A percentile compares a stretch with the other conserved stretches of the same genome.
phyloP scores from a whole-genome alignment of 1,140 invertebrate species.

The Stegodyphus mimosarum region DNA sequence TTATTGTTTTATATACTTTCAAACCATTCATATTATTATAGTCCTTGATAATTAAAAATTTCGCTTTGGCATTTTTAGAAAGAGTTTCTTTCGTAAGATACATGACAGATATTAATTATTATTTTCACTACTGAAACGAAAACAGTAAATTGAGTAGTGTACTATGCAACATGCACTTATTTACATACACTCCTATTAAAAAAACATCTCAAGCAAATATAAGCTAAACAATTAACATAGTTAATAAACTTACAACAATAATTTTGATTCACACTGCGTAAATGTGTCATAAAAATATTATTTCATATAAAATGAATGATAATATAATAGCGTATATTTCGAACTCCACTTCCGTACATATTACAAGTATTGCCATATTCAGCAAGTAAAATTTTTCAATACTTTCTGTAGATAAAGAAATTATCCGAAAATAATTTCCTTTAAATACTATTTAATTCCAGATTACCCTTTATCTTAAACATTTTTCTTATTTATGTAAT shows the following conservation, averaged over 20 bases:
- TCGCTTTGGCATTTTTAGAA: conserved; percentile 25
- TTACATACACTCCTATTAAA: neutral
- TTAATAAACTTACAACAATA: conserved; percentile 3
- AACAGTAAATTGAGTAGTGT: neutral
- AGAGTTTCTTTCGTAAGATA: conserved; percentile 31
- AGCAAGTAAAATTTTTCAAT: too few species aligned
- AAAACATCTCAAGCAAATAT: neutral
- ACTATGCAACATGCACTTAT: neutral
- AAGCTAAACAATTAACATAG: neutral
- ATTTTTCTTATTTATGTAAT: too few species aligned
- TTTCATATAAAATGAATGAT: conserved; percentile 18
- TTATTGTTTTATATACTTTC: conserved; percentile 31
- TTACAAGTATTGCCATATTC: neutral
- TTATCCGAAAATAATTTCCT: too few species aligned
- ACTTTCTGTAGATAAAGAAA: too few species aligned
- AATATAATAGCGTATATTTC: neutral
- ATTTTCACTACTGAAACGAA: neutral
- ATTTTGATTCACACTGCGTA: neutral
- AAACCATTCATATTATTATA: neutral
- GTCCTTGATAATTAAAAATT: conserved; percentile 44
- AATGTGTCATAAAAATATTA: conserved; percentile 24
- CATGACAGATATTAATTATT: conserved; percentile 1
- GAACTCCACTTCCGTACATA: conserved; percentile 24
- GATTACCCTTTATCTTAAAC: too few species aligned
- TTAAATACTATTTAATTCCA: too few species aligned